A percentile compares a stretch with the other conserved stretches of the same genome.
These are phyloP conservation scores for Vanacampus margaritifer DNA, from an alignment of 2,113 vertebrate species.

Conservation along the genomic window DNA sequence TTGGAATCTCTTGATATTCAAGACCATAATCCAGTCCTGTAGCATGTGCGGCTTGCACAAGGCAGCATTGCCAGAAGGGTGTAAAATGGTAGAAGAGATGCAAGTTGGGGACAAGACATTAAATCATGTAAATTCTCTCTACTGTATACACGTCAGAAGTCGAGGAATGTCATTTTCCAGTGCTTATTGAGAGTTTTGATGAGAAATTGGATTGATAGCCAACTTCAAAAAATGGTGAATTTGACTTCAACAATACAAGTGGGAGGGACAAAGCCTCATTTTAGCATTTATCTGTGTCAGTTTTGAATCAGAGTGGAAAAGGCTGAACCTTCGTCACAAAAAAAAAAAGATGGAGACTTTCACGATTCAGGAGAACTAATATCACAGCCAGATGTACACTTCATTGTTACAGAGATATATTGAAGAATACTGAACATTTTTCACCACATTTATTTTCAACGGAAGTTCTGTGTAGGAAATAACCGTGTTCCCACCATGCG, in stretches of 20 bases:
- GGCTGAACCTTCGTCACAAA: background rate
- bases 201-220: background rate
- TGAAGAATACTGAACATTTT: no score
- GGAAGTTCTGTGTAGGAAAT: background rate
- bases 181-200: no score
- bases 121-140: no score
- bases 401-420: no score
- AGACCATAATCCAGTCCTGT: no score
- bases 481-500: background rate
- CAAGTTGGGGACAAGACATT: no score
- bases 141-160: no score
- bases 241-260: background rate
- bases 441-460: background rate
- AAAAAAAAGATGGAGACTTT: background rate
- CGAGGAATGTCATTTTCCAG: no score
- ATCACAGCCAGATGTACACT: background rate
- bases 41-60: no score
- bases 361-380: background rate
- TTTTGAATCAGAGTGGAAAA: background rate
- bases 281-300: background rate
- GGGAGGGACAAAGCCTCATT: background rate
- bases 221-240: background rate
- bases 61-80: no score
- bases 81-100: no score
- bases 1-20: no score